Conservation (phyloP, 1,140 invertebrate genomes). For the Delia radicum region DNA sequence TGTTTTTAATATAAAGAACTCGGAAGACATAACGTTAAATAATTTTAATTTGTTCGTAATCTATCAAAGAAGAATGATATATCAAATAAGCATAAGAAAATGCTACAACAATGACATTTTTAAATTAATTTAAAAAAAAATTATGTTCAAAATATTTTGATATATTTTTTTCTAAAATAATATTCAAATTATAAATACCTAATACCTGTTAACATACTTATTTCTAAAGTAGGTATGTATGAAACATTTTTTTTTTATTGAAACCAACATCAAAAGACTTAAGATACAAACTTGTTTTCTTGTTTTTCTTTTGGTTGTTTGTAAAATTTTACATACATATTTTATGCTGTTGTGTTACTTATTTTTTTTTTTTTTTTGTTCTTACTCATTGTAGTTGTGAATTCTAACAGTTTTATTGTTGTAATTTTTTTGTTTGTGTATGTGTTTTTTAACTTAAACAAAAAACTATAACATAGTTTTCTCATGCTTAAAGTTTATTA, state of each 20-base stretch:
- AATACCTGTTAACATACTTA: too few relatives aligned
- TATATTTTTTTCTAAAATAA: too few relatives aligned
- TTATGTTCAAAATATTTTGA: too few relatives aligned
- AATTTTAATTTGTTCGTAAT: too few relatives aligned
- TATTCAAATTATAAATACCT: too few relatives aligned
- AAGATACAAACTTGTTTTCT: conserved; percentile 14
- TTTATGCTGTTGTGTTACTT: neutral
- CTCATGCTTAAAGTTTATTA: conserved; percentile 22
- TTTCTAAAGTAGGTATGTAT: too few relatives aligned
- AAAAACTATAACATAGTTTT: conserved; percentile 19
- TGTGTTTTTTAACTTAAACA: neutral
- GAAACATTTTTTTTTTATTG: neutral
- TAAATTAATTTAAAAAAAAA: too few relatives aligned
- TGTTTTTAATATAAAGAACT: too few relatives aligned
- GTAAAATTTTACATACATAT: conserved; percentile 7
- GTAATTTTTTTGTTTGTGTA: neutral
- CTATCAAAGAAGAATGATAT: too few relatives aligned
- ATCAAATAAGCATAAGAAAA: too few relatives aligned
- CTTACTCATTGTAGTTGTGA: neutral
- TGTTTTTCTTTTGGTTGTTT: neutral
- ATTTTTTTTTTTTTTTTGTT: neutral
- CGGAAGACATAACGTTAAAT: too few relatives aligned
- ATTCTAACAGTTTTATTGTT: conserved; percentile 24
- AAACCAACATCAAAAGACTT: conserved; percentile 7
- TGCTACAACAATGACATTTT: too few relatives aligned